phyloP scores from a whole-genome alignment of 35 echinoderm and acorn worm genomes.

The Heliocidaris tuberculata region DNA sequence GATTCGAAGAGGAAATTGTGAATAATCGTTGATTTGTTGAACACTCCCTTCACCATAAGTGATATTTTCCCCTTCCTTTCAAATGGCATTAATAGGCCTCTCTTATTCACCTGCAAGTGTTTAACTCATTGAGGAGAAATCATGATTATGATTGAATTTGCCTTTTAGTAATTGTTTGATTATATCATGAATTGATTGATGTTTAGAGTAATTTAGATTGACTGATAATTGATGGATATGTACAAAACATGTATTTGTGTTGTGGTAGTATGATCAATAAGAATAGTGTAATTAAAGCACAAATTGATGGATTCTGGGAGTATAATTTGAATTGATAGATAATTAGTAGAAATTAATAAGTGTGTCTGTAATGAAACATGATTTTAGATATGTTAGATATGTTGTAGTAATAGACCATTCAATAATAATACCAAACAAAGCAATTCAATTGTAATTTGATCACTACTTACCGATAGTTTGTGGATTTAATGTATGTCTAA shows the following conservation, averaged over 20 bases:
- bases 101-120: not conserved
- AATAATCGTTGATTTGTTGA: not conserved
- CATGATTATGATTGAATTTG: not conserved
- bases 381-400: too few species aligned
- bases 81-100: not conserved
- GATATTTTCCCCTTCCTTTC: not conserved
- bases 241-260: not conserved
- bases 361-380: too few species aligned
- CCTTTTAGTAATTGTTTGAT: not conserved
- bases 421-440: too few species aligned
- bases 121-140: not conserved
- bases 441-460: too few species aligned
- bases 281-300: too few species aligned
- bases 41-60: not conserved
- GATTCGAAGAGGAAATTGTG: conserved; percentile 3
- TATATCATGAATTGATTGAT: not conserved
- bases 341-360: too few species aligned
- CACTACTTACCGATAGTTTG: too few species aligned
- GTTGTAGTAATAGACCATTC: too few species aligned
- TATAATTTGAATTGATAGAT: too few species aligned
- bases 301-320: too few species aligned
- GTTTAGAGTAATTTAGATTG: not conserved
- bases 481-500: too few species aligned
- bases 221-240: not conserved
- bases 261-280: not conserved